Base-by-base conservation (phyloP, 1,140 invertebrate species). In the Pogonomyrmex californicus region DNA sequence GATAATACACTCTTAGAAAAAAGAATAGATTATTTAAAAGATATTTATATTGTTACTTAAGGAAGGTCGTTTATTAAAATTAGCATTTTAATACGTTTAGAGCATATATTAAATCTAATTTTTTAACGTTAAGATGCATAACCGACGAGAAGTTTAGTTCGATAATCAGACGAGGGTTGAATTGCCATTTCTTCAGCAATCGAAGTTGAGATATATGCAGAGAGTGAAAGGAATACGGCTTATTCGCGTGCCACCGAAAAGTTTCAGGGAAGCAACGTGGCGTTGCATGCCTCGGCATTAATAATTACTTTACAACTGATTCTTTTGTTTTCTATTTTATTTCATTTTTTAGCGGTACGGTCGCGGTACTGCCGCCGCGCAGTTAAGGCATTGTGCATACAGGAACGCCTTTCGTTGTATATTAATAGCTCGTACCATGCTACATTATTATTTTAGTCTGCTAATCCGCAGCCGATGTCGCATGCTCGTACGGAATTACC, bases 231-330 rank as follows among this genome's bases (percentile, higher is more conserved):
- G 94, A 95, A 95, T 95, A 95, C 94, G 93, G 95, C 94, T 95
- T 94, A 95, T 95, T 95, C 94, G 95, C 95, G 94, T 95, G 95
- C 93, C 86, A 88, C 86, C 91, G 86, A 95, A 83, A 95, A 95
- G 91, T 94, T 95, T 95, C 91, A 90, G 91, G 90, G 91, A 23
- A 92, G 83, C 92, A 78, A 68, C 70, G 75, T 79, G 85, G 83
- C 92, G 86, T 95, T 94, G 93, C 94, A 95, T 94, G 94, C 94
- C 76, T 90, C 91, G 90, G 90, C 91, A 94, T 95, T 95, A 94
- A 95, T 95, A 95, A 95, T 95, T 95, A 94, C 94, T 94, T 94
- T 92, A 92, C 93, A 94, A 94, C 93, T 93, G 92, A 94, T 94
- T 93, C 93, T 92, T 93, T 93, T 93, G 23, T 91, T 93, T 93